Evolutionary conservation across 2,113 vertebrate species (phyloP), one percentile per base, ranked within the genome.

Genomic region (Callipepla californica): DNA sequence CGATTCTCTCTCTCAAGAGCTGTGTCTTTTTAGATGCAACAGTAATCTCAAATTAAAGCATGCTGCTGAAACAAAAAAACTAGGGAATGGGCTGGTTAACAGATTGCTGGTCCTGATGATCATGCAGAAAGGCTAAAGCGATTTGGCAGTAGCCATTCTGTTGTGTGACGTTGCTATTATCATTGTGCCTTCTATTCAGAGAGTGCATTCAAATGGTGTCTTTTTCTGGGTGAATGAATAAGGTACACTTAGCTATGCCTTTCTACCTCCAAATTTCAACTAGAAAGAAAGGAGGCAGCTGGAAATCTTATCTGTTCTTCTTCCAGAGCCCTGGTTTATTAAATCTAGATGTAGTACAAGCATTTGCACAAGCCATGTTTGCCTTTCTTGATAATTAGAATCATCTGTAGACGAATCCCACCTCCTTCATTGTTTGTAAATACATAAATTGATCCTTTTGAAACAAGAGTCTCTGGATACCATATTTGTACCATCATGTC

Each of bases 161-260:
- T 19, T 90, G 47, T 53, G 90, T 50, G 92, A 95, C 38, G 51
- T 90, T 67, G 85, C 38, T 38, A 17, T 81, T 90, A 62, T 48
- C 76, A 26, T 36, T 66, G 80, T 63, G 89, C 80, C 70, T 92
- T 76, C 91, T 68, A 81, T 95, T 94, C 77, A 94, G 69, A 68
- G 77, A 86, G 55, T 45, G 78, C 94, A 93, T 87, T 94, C 93
- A 94, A 93, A 93, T 79, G 73, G 81, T 85, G 81, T 36, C 73
- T 92, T 95, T 94, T 95, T 91, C 89, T 83, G 84, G 89, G 90
- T 94, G 83, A 92, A 65, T 92, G 89, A 63, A 8, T 84, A 92
- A 95, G 78, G 81, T 79, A 85, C 80, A 77, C 92, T 94, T 57
- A 79, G 79, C 80, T 87, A 57, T 34, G 55, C 55, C 88, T 83